Evolutionary conservation across 2,888 invertebrate species (phyloP).

Genomic region (Hydraecia micacea): DNA sequence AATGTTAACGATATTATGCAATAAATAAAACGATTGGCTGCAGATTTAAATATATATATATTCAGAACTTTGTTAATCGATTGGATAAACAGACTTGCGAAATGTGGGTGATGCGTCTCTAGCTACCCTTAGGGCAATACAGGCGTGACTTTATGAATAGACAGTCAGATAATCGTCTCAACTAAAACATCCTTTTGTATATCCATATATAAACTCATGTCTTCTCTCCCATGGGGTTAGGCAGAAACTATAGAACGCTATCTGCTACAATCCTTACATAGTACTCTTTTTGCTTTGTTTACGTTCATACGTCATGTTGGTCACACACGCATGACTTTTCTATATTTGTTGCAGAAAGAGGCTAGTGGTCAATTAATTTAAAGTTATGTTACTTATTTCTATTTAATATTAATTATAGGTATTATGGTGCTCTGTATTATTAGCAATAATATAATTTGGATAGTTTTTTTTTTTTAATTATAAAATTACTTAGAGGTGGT

Average conservation of each 20-base stretch:
- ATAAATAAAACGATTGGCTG: not conserved
- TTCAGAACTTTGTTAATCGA: not conserved
- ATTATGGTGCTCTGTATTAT: slow-evolving; percentile 43
- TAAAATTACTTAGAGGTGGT: not conserved
- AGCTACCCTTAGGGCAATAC: too few relatives aligned
- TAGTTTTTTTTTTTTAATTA: not conserved
- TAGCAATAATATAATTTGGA: slow-evolving; percentile 21
- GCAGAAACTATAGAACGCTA: not conserved
- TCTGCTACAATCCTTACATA: not conserved
- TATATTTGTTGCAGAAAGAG: slow-evolving; percentile 2
- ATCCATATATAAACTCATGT: not conserved
- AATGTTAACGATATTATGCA: slow-evolving; percentile 1
- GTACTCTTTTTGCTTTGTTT: not conserved
- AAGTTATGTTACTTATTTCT: not conserved
- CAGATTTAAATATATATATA: not conserved
- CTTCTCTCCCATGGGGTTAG: not conserved
- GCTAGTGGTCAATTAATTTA: slow-evolving; percentile 4
- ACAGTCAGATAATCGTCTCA: not conserved
- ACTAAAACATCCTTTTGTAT: not conserved
- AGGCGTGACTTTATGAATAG: not conserved
- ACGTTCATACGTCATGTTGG: not conserved
- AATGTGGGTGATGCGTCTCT: too few relatives aligned
- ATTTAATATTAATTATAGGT: slow-evolving; percentile 23
- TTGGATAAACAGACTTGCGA: not conserved
- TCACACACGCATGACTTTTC: too few relatives aligned